Evolutionary conservation across 2,888 invertebrate genomes (phyloP), one percentile per base, ranked within the genome.

Genomic region (Drosophila barbarae): DNA sequence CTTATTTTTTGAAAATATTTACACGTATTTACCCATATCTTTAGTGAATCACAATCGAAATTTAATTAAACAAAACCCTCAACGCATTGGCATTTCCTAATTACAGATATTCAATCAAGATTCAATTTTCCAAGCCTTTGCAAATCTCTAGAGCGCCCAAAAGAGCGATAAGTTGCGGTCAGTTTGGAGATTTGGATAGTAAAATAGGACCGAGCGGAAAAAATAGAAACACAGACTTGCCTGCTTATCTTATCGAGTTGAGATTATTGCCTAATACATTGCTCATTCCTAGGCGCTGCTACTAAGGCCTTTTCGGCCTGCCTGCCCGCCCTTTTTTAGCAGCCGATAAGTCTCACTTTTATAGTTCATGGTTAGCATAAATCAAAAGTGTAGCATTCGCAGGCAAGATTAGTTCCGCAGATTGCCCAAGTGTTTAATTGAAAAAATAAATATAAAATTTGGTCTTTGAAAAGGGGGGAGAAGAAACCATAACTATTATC

Each of bases 241-340:
- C 35, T 12, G 34, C 21, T 41, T 71, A 79, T 79, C 78, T 79
- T 84, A 79, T 79, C 78, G 44, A n/a, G 35, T 36, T 36, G 76
- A 50, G 84, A 84, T 78, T 81, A 81, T 77, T 76, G 76, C 76
- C 51, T 77, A 77, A 78, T 84, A 66, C 77, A 56, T 60, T 71
- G 64, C 63, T 71, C 54, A 66, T 56, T 77, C 68, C 67, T 69
- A 71, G 52, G 59, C 78, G 73, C 55, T 61, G 63, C 50, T 50
- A 42, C 61, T 63, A 63, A 44, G 61, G 51, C 63, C 63, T 42
- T 35, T 35, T n/a, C 7, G 12, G 5, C 4, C 35, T 1, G 42
- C 3, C 42, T 0, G 12, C 2, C 26, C 8, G 15, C 30, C 23
- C 13, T n/a, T 30, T 15, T 30, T 18, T 12, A 42, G 21, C 21